Evolutionary conservation across 1,140 invertebrate species (phyloP).

Genomic region (Drosophila fuyamai): DNA sequence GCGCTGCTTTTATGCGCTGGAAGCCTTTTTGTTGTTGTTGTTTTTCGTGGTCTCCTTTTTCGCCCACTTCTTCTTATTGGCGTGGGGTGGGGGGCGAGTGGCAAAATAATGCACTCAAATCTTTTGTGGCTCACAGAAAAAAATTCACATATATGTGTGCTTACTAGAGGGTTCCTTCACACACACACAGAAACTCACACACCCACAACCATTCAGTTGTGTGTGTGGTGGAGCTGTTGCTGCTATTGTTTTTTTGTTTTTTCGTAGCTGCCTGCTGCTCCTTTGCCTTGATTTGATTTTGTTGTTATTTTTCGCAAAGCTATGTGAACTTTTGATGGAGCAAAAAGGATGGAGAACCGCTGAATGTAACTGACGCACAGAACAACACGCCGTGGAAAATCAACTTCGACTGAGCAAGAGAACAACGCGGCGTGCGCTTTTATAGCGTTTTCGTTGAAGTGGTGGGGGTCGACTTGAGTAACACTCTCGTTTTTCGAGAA

Average conservation of each 20-base stretch:
- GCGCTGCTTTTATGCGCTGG: constrained; percentile 21
- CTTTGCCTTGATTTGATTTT: constrained; percentile 8
- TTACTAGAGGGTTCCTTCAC: constrained; percentile 23
- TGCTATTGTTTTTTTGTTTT: constrained; percentile 6
- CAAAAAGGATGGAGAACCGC: constrained; percentile 27
- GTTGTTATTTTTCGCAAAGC: constrained; percentile 4
- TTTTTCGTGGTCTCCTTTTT: constrained; percentile 35
- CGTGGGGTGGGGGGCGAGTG: constrained; percentile 2
- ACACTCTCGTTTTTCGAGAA: too few relatives aligned
- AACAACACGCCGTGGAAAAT: constrained; percentile 51
- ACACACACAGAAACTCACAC: constrained; percentile 32
- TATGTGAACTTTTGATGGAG: constrained; percentile 20
- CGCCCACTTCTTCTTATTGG: constrained; percentile 5
- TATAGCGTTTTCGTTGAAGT: constrained; percentile 4
- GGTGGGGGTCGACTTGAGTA: too few relatives aligned
- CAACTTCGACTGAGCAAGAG: constrained; percentile 56
- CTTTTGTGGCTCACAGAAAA: constrained; percentile 21
- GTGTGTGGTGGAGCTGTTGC: constrained; percentile 27
- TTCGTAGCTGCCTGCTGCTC: constrained; percentile 5
- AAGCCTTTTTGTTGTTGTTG: constrained; percentile 43
- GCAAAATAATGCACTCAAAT: constrained; percentile 31
- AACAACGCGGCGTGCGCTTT: constrained; percentile 7
- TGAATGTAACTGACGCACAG: constrained; percentile 4
- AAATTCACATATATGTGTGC: constrained; percentile 20
- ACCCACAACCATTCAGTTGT: constrained; percentile 39